phyloP scores from a whole-genome alignment of 1,140 invertebrate genomes.

The Drosophila micromelanica region DNA sequence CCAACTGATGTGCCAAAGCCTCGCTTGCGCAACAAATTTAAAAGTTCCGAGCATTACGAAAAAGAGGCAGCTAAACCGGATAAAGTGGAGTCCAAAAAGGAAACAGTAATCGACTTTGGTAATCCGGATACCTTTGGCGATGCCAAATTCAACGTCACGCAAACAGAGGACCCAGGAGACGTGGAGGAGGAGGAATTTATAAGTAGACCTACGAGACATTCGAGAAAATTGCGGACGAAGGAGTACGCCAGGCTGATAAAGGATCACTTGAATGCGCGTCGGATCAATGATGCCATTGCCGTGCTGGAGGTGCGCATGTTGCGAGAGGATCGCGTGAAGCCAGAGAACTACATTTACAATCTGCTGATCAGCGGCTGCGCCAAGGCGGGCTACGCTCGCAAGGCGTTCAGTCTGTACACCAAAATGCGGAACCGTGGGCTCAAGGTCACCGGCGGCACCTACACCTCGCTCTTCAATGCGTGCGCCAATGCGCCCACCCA shows the following conservation, averaged over 20 bases:
- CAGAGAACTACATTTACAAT: conserved; percentile 91
- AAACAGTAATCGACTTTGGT: conserved; percentile 17
- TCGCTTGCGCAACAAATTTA: not conserved
- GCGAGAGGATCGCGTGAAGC: conserved; percentile 90
- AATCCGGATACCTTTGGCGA: conserved; percentile 58
- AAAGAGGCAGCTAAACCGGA: conserved; percentile 3
- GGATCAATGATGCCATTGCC: conserved; percentile 90
- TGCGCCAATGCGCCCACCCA: conserved; percentile 92
- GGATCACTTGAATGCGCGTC: conserved; percentile 86
- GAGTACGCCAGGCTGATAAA: conserved; percentile 90
- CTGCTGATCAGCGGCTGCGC: conserved; percentile 92
- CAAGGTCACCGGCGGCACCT: conserved; percentile 88
- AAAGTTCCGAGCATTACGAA: not conserved
- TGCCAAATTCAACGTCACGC: conserved; percentile 4
- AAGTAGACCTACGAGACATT: conserved; percentile 82
- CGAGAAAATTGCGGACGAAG: conserved; percentile 85
- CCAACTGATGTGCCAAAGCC: not conserved
- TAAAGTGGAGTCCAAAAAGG: not conserved
- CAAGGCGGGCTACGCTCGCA: conserved; percentile 91
- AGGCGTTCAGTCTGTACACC: conserved; percentile 92
- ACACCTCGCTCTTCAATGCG: conserved; percentile 94
- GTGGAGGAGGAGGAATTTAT: conserved; percentile 86
- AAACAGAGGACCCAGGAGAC: conserved; percentile 81
- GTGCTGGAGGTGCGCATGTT: conserved; percentile 90
- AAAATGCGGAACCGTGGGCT: conserved; percentile 91